A percentile compares a stretch with the other conserved stretches of the same genome.
Conservation (phyloP, 2,888 invertebrate species). For the Drosophila prolongata region DNA sequence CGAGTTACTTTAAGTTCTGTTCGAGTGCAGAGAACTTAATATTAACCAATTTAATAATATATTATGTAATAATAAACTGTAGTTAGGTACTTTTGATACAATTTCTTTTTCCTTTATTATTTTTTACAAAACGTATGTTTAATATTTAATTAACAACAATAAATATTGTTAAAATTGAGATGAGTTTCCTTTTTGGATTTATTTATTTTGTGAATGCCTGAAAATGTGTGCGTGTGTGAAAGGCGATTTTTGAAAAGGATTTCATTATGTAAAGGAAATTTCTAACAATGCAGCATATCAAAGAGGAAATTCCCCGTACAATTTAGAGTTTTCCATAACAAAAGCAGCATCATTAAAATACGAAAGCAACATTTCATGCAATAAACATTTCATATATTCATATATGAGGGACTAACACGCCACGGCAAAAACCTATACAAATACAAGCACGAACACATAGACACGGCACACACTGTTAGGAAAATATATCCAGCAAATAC, state of each 20-base stretch:
- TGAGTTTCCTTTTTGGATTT: conserved; percentile 10
- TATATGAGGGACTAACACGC: conserved; percentile 35
- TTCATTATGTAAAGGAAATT: conserved; percentile 15
- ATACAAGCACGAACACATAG: conserved; percentile 15
- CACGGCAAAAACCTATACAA: conserved; percentile 23
- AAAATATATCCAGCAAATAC: conserved; percentile 32
- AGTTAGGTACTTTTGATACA: conserved; percentile 42
- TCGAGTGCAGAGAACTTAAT: conserved; percentile 7
- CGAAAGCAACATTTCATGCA: conserved; percentile 18
- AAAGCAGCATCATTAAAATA: conserved; percentile 39
- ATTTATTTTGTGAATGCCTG: conserved; percentile 17
- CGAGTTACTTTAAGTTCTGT: conserved; percentile 14
- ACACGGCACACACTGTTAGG: conserved; percentile 4
- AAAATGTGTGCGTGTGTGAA: conserved; percentile 18
- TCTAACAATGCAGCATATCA: conserved; percentile 25
- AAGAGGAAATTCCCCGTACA: conserved; percentile 15
- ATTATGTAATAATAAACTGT: conserved; percentile 5
- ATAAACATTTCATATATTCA: conserved; percentile 24
- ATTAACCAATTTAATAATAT: neutral
- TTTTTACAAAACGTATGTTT: conserved; percentile 25
- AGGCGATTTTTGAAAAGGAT: conserved; percentile 1
- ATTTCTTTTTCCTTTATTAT: conserved; percentile 17
- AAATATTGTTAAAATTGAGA: conserved; percentile 29
- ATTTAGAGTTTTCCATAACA: conserved; percentile 43
- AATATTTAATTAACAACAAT: conserved; percentile 44